phyloP scores from a whole-genome alignment of 2,113 vertebrate genomes.

The Alligator mississippiensis region DNA sequence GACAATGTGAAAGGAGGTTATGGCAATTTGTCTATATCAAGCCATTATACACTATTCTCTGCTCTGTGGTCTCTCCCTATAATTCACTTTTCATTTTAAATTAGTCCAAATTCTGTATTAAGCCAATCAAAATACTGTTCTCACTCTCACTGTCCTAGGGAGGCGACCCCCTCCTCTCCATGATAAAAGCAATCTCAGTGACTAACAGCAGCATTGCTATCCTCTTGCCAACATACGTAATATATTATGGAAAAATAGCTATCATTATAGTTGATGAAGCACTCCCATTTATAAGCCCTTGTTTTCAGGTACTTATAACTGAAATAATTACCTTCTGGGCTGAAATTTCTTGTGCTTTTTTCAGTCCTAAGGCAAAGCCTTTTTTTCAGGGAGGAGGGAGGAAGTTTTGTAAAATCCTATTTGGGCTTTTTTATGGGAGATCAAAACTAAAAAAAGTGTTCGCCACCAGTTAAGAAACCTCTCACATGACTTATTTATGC shows the following conservation, averaged over 20 bases:
- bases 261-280: slow-evolving; percentile 32
- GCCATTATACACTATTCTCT: accelerated
- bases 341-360: slow-evolving; percentile 39
- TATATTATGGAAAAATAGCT: slow-evolving; percentile 11
- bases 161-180: neutral
- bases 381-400: neutral
- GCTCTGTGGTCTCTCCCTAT: neutral
- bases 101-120: neutral
- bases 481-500: slow-evolving; percentile 9
- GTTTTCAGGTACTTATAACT: slow-evolving; percentile 26
- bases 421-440: slow-evolving; percentile 36
- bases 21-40: neutral
- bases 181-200: slow-evolving; percentile 32
- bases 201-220: neutral
- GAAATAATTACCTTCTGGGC: slow-evolving; percentile 28
- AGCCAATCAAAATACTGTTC: neutral
- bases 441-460: neutral
- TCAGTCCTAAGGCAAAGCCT: slow-evolving; percentile 1
- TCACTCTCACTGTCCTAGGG: neutral
- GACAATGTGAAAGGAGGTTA: neutral
- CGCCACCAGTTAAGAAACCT: slow-evolving; percentile 1
- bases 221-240: slow-evolving; percentile 1
- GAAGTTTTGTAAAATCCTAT: slow-evolving; percentile 21
- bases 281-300: neutral
- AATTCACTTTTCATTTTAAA: neutral